phyloP scores from a whole-genome alignment of 92 coral and sea anemone species.

The Muricea muricata region DNA sequence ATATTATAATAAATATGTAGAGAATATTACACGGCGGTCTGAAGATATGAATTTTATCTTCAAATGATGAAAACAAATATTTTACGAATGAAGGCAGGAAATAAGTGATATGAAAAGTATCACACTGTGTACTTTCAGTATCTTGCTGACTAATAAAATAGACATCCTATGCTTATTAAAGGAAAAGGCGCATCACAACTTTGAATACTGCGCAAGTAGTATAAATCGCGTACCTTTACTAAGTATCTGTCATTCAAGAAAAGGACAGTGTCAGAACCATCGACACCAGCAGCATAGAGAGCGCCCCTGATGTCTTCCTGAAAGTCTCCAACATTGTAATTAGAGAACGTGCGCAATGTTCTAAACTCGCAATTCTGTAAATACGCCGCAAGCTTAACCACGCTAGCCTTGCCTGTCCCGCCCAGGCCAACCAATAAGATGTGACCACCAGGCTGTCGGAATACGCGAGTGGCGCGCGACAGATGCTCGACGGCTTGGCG shows the following conservation, averaged over 20 bases:
- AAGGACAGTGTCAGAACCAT: constrained; percentile 81
- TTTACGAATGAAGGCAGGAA: no score
- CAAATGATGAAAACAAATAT: no score
- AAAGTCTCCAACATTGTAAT: constrained; percentile 80
- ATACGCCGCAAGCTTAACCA: constrained; percentile 90
- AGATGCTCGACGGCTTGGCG: constrained; percentile 93
- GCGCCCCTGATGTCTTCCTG: constrained; percentile 91
- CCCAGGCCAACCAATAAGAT: constrained; percentile 95
- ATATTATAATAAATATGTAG: no score
- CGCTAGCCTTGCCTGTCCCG: constrained; percentile 93
- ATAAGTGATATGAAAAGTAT: no score
- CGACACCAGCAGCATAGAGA: constrained; percentile 74
- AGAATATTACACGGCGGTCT: no score
- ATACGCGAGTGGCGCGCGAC: constrained; percentile 98
- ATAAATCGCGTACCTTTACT: constrained; percentile 75
- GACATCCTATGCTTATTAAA: no score
- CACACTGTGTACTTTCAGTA: no score
- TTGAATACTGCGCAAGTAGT: no score
- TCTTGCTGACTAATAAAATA: no score
- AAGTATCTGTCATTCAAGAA: constrained; percentile 76
- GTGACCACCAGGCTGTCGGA: constrained; percentile 95
- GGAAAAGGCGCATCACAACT: no score
- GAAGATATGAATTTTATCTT: no score
- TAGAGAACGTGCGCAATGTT: constrained; percentile 73
- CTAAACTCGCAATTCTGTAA: constrained; percentile 82